Percentiles rank a stretch among this genome's conserved stretches.
Evolutionary conservation across 2,888 invertebrate species (phyloP).

Genomic region (Drosophila koepferae): DNA sequence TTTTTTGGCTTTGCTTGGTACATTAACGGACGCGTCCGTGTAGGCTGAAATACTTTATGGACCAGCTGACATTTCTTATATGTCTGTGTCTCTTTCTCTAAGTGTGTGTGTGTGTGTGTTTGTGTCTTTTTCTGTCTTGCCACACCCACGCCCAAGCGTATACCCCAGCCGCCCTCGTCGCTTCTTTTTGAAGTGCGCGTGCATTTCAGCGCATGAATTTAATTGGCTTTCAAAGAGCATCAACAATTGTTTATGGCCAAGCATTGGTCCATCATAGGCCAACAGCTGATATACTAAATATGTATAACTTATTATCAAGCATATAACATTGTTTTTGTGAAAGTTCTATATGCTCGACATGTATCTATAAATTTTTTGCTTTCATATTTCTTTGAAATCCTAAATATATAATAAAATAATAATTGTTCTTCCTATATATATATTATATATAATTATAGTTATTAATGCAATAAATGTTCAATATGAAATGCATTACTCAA

Average conservation of each 20-base stretch:
- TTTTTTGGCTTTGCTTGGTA: constrained; percentile 32
- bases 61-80: constrained; percentile 61
- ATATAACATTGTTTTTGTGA: not conserved
- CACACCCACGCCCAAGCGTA: constrained; percentile 17
- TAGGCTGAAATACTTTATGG: constrained; percentile 63
- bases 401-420: no score
- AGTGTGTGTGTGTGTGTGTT: constrained; percentile 15
- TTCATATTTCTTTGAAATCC: no score
- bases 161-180: constrained; percentile 14
- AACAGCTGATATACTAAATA: constrained; percentile 53
- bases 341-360: no score
- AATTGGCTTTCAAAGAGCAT: constrained; percentile 68
- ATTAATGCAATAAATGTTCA: no score
- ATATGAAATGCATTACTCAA: no score
- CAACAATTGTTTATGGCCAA: constrained; percentile 68
- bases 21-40: constrained; percentile 60
- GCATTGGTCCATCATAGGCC: constrained; percentile 42
- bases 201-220: constrained; percentile 73
- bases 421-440: no score
- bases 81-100: not conserved
- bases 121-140: constrained; percentile 19
- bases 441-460: no score
- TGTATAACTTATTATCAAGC: constrained; percentile 11
- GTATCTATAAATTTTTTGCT: no score
- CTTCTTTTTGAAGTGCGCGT: constrained; percentile 58